phyloP scores from a whole-genome alignment of 2,888 invertebrate genomes.

The Callimorpha dominula region DNA sequence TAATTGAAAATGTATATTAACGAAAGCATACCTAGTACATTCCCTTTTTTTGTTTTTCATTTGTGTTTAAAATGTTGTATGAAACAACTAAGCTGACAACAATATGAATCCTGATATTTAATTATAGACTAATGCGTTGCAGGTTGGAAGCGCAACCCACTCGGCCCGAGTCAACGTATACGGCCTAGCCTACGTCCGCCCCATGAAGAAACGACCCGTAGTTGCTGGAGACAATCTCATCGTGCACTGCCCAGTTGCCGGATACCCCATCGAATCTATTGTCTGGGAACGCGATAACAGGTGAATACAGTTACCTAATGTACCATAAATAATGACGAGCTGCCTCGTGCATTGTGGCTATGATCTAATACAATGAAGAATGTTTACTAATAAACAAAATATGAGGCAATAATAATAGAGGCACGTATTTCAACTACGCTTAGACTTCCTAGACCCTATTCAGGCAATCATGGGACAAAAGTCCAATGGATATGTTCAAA shows the following conservation, averaged over 20 bases:
- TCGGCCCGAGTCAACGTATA: slow-evolving; percentile 95
- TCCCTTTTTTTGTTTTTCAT: no score
- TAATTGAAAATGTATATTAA: no score
- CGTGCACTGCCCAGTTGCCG: slow-evolving; percentile 97
- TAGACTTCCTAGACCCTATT: not conserved
- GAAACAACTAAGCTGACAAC: not conserved
- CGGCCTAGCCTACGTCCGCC: slow-evolving; percentile 95
- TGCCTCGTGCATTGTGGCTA: not conserved
- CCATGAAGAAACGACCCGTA: slow-evolving; percentile 97
- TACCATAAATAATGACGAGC: not conserved
- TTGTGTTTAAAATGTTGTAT: not conserved
- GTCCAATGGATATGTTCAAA: not conserved
- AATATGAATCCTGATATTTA: not conserved
- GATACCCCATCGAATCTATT: slow-evolving; percentile 97
- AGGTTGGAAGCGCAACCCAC: slow-evolving; percentile 95
- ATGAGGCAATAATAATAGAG: no score
- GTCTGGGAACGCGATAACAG: slow-evolving; percentile 96
- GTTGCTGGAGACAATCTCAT: slow-evolving; percentile 96
- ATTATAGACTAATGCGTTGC: slow-evolving; percentile 32
- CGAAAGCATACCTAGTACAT: no score
- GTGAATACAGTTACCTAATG: slow-evolving; percentile 46
- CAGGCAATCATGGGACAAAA: not conserved
- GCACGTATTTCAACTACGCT: no score
- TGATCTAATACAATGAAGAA: not conserved
- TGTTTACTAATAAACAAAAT: not conserved